Evolutionary conservation across 2,113 vertebrate species (phyloP).

Genomic region (Myodes glareolus): DNA sequence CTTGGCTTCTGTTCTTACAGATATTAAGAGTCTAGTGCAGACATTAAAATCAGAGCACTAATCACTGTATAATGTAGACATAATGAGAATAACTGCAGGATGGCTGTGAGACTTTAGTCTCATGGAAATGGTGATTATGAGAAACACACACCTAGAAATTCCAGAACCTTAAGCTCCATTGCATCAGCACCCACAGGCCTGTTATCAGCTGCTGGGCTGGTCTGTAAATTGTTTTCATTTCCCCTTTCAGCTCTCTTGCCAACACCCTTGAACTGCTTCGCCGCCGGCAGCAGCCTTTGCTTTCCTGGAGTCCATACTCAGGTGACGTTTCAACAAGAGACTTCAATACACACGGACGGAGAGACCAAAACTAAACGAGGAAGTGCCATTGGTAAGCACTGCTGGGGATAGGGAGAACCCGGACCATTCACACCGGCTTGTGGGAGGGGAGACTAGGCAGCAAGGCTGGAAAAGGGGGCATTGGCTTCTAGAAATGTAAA

Average conservation of each 20-base stretch:
- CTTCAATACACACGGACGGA: not conserved
- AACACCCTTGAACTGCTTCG: not conserved
- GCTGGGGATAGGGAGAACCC: not conserved
- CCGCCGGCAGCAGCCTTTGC: not conserved
- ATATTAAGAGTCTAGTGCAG: not conserved
- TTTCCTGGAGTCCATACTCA: not conserved
- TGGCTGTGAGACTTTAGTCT: not conserved
- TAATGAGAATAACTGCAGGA: not conserved
- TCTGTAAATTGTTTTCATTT: not conserved
- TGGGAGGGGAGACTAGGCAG: not conserved
- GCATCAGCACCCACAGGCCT: not conserved
- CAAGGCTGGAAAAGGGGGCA: not conserved
- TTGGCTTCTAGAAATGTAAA: not conserved
- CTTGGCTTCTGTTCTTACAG: not conserved
- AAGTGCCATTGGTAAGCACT: not conserved
- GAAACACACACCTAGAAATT: not conserved
- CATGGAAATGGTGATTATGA: not conserved
- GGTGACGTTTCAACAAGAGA: conserved; percentile 16
- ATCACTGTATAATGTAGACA: not conserved
- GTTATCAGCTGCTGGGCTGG: not conserved
- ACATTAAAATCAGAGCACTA: not conserved
- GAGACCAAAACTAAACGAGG: conserved; percentile 3
- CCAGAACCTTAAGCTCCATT: not conserved
- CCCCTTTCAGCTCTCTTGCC: not conserved
- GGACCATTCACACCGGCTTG: not conserved